Conservation (phyloP, 2,113 vertebrate genomes). For the Xiphorhynchus elegans region DNA sequence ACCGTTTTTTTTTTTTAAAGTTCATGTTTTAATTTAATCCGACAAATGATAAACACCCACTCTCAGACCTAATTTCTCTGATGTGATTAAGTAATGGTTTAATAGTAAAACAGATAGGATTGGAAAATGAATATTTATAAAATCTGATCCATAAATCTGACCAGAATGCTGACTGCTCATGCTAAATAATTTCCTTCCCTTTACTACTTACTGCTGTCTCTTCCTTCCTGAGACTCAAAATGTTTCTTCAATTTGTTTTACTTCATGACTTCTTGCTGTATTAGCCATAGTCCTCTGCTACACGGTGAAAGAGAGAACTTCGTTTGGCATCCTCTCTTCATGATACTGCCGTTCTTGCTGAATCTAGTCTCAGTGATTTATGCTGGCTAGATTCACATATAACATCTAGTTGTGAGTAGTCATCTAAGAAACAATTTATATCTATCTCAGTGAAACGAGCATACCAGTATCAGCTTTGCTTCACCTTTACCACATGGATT, state of each 20-base stretch:
- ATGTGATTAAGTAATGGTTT: background rate
- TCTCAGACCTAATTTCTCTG: background rate
- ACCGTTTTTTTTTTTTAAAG: background rate
- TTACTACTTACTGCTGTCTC: background rate
- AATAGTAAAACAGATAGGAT: background rate
- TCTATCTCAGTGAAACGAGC: background rate
- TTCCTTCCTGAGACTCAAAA: background rate
- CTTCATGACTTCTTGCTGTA: conserved; percentile 9
- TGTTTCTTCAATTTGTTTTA: conserved; percentile 47
- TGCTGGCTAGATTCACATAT: background rate
- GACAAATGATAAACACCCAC: background rate
- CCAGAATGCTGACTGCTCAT: background rate
- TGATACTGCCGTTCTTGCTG: background rate
- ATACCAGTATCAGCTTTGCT: background rate
- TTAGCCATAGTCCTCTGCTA: background rate
- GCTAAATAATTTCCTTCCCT: background rate
- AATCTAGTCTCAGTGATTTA: background rate
- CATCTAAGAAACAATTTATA: background rate
- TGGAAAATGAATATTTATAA: background rate
- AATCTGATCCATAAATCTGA: background rate
- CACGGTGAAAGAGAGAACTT: conserved; percentile 39
- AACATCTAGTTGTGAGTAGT: background rate
- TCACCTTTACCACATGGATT: background rate
- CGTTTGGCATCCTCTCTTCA: background rate
- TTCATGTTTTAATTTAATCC: background rate